Evolutionary conservation across 2,888 invertebrate genomes (phyloP), one percentile per base, ranked within the genome.

Genomic region (Drosophila histrio): DNA sequence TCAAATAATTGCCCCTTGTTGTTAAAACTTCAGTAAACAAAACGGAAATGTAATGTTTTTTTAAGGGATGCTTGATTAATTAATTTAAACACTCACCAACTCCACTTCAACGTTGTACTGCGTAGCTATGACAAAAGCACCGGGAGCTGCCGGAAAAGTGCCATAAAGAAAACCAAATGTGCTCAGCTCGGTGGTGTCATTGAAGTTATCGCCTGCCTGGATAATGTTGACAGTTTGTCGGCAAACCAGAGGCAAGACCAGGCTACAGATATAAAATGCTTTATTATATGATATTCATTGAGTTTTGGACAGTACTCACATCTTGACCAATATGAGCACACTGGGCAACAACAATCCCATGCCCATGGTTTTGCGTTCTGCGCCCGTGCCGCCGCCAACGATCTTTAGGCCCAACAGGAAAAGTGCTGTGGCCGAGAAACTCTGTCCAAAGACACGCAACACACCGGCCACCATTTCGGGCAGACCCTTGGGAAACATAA

Each of bases 131-230:
- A 99, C 97, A 91, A 98, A 98, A 0, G 98, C 97, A n/a, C 97
- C 97, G 0, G 98, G 98, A 0, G 98, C 98, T 1, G 98, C 95
- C 0, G 99, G 99, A 91, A 99, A 96, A 0, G 98, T 98, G 56
- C 99, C 98, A 90, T 98, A 98, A 0, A 99, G 93, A 92, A 99
- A 99, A 0, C 97, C 98, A 91, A 97, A 98, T 36, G 97, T 98
- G 75, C 97, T 96, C 60, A 97, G 92, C 72, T 97, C 96, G 8
- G 94, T 93, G 0, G 97, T 96, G 79, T 96, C 96, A 15, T 95
- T 94, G 13, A 94, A 93, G 87, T 95, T 95, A 0, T 89, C 91
- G 0, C 96, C 96, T 6, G 95, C 93, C 63, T 94, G 93, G 54
- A 96, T 91, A 3, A 97, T 93, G 85, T 95, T 96, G 0, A 98